phyloP scores from a whole-genome alignment of 2,113 vertebrate species.

The Trichechus manatus region DNA sequence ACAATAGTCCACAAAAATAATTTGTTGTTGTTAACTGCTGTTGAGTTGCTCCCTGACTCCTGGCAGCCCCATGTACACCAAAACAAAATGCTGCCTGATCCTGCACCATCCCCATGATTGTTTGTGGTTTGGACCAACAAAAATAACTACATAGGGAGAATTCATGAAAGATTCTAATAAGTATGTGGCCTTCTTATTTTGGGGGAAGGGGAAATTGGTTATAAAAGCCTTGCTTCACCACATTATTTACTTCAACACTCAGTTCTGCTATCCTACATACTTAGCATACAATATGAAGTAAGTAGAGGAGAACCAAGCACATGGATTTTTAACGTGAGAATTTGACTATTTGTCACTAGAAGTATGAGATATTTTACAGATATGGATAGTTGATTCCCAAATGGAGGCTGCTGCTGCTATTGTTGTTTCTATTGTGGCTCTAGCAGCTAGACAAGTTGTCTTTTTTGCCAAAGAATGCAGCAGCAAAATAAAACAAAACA shows the following conservation, averaged over 20 bases:
- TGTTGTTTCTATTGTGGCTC: not conserved
- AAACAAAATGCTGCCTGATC: not conserved
- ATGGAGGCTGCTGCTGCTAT: not conserved
- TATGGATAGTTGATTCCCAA: not conserved
- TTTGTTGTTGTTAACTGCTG: not conserved
- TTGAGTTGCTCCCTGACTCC: not conserved
- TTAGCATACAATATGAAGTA: not conserved
- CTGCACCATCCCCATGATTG: not conserved
- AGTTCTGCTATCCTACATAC: not conserved
- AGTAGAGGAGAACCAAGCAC: not conserved
- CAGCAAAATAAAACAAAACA: conserved; percentile 58
- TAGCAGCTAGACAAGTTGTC: conserved; percentile 19
- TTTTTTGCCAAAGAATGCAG: conserved; percentile 61
- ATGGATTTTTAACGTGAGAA: not conserved
- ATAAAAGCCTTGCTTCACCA: not conserved
- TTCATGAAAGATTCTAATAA: not conserved
- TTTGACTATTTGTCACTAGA: not conserved
- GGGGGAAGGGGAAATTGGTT: not conserved
- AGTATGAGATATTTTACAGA: not conserved
- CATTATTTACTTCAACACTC: not conserved
- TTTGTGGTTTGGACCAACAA: not conserved
- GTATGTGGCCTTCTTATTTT: not conserved
- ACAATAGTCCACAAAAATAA: not conserved
- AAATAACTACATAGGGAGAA: not conserved
- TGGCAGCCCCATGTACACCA: not conserved